Evolutionary conservation across 1,140 invertebrate species (phyloP).

Genomic region (Neotoxoptera formosana): DNA sequence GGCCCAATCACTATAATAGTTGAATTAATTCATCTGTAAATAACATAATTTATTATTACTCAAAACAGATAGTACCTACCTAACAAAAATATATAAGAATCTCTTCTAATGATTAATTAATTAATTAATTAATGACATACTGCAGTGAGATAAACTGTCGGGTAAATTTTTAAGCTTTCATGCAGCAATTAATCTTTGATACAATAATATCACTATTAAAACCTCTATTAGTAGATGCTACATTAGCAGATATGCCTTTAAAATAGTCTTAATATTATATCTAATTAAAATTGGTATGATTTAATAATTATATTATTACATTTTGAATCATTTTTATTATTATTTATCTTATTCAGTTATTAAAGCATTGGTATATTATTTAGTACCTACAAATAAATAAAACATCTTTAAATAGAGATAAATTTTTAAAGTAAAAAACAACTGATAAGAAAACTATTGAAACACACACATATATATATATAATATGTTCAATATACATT

Average conservation of each 20-base stretch:
- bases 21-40: not conserved
- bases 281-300: not conserved
- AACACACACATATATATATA: not conserved
- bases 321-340: not conserved
- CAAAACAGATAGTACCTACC: not conserved
- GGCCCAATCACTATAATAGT: not conserved
- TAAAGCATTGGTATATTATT: not conserved
- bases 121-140: not conserved
- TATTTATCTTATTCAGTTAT: not conserved
- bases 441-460: slow-evolving; percentile 34
- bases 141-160: not conserved
- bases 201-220: not conserved
- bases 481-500: too few species aligned
- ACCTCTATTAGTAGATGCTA: not conserved
- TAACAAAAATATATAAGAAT: not conserved
- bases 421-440: not conserved
- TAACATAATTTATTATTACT: slow-evolving; percentile 6
- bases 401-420: not conserved
- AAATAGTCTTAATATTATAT: not conserved
- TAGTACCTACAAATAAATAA: not conserved
- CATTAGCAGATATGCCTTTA: not conserved
- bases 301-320: not conserved
- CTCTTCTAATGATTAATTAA: not conserved
- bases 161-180: not conserved
- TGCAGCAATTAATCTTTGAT: slow-evolving; percentile 1